Conservation (phyloP, 1,140 invertebrate species). For the Acyrthosiphon pisum region DNA sequence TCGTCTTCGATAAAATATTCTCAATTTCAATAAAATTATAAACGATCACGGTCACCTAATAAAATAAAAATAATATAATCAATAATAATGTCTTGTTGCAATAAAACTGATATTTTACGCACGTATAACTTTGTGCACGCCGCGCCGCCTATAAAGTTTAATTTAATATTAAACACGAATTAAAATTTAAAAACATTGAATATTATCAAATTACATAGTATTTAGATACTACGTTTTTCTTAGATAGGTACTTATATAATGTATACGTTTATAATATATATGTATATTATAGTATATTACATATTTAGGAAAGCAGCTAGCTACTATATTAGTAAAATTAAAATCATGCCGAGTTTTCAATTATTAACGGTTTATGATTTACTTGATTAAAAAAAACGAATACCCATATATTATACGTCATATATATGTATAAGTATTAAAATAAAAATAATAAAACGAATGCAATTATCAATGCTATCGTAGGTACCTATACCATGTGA, state of each 20-base stretch:
- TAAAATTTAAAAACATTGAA: background rate
- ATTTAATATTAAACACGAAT: constrained; percentile 8
- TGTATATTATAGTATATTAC: background rate
- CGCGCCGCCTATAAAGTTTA: background rate
- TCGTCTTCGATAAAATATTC: background rate
- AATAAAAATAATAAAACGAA: background rate
- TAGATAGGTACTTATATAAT: background rate
- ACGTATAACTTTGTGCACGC: background rate
- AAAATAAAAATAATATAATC: background rate
- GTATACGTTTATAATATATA: too few species aligned
- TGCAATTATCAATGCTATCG: background rate
- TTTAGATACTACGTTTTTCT: background rate
- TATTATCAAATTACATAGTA: background rate
- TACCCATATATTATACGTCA: background rate
- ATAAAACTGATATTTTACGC: background rate
- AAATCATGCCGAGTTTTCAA: background rate
- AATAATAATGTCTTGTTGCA: background rate
- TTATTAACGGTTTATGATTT: constrained; percentile 39
- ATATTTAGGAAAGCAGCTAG: constrained; percentile 8
- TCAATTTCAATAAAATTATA: background rate
- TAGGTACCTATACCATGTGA: background rate
- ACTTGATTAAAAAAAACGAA: constrained; percentile 1
- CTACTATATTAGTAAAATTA: background rate
- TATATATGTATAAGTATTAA: background rate
- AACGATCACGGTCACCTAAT: background rate